Conservation (phyloP, 2,888 invertebrate genomes). For the Dichetophora obliterata region DNA sequence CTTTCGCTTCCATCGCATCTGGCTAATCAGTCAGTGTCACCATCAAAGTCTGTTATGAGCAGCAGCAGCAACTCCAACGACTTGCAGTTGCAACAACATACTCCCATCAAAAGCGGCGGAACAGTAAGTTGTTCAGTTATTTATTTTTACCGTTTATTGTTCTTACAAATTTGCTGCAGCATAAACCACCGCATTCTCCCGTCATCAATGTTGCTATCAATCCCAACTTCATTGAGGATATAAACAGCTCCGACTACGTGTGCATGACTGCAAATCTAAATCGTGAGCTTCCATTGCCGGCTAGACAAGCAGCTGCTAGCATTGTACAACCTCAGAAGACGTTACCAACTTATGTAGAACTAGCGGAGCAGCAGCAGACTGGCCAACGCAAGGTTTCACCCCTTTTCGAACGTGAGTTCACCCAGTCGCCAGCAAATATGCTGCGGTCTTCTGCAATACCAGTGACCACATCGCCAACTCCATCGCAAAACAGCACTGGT, state of each 20-base stretch:
- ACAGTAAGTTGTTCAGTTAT: conserved; percentile 7
- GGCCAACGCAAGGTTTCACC: conserved; percentile 38
- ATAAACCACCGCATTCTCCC: conserved; percentile 53
- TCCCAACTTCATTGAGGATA: conserved; percentile 75
- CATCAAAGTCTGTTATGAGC: conserved; percentile 49
- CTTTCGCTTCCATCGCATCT: conserved; percentile 66
- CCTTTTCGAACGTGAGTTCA: conserved; percentile 47
- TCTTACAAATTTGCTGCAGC: conserved; percentile 43
- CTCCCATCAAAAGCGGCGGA: conserved; percentile 57
- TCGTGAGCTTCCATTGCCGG: conserved; percentile 50
- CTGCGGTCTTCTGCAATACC: conserved; percentile 42
- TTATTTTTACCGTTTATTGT: background rate
- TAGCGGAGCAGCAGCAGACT: conserved; percentile 38
- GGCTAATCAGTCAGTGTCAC: conserved; percentile 52
- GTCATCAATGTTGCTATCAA: conserved; percentile 67
- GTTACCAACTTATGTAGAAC: conserved; percentile 39
- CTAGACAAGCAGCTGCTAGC: conserved; percentile 26
- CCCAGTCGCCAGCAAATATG: conserved; percentile 48
- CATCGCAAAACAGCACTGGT: conserved; percentile 76
- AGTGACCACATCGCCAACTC: conserved; percentile 75
- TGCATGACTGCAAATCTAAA: conserved; percentile 84
- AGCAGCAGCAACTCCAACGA: conserved; percentile 46
- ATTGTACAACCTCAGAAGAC: conserved; percentile 29
- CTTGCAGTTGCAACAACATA: conserved; percentile 61
- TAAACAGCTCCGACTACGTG: conserved; percentile 85